phyloP scores from a whole-genome alignment of 2,888 invertebrate species.

The Hydroisotoma schaefferi region DNA sequence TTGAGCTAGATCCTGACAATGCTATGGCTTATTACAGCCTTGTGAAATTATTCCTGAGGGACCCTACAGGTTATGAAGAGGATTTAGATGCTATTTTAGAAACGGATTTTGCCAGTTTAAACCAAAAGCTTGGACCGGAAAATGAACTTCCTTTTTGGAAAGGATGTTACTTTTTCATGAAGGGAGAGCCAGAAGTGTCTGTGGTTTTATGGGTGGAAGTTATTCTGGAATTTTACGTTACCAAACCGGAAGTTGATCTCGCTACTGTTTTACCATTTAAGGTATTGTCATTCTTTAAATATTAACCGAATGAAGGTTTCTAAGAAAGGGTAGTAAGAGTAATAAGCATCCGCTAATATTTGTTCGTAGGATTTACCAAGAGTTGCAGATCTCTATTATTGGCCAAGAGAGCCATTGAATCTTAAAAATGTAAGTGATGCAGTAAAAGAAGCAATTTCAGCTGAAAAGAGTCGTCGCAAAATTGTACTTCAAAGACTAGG shows the following conservation, averaged over 20 bases:
- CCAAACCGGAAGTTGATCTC: conserved; percentile 8
- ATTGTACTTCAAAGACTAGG: conserved; percentile 2
- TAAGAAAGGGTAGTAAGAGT: neutral
- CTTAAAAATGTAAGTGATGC: neutral
- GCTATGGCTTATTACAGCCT: conserved; percentile 7
- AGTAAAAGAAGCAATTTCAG: neutral
- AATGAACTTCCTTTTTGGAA: conserved; percentile 6
- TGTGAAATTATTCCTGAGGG: conserved; percentile 4
- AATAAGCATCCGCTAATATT: neutral
- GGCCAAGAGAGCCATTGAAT: conserved; percentile 1
- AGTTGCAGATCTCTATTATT: neutral
- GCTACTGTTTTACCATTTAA: conserved; percentile 7
- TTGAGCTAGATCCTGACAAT: conserved; percentile 1
- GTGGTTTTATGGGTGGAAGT: conserved; percentile 3
- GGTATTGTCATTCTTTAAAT: neutral
- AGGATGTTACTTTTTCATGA: conserved; percentile 4
- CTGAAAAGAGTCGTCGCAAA: conserved; percentile 5
- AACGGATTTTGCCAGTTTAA: neutral
- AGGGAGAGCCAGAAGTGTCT: neutral
- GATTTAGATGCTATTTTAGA: neutral
- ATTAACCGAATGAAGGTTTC: neutral
- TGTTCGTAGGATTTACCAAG: neutral
- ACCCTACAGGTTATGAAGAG: conserved; percentile 1
- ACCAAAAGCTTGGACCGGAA: neutral
- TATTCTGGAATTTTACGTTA: conserved; percentile 12